Evolutionary conservation across 1,140 invertebrate genomes (phyloP).

Genomic region (Campoletis sonorensis): DNA sequence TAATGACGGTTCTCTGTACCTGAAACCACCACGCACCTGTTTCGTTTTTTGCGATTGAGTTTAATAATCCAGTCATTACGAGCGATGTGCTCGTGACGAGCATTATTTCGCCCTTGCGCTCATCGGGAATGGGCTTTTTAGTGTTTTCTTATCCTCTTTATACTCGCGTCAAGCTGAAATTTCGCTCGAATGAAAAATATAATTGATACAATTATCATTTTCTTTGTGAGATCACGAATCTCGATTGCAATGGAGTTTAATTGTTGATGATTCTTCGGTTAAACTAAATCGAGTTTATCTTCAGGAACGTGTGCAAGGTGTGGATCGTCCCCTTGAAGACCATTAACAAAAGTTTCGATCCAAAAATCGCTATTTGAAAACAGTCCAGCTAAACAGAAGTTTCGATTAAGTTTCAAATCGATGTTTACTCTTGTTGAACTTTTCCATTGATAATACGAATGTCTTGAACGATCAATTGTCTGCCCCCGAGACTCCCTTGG

Average conservation of each 20-base stretch:
- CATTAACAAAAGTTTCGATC: neutral
- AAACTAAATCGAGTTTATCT: neutral
- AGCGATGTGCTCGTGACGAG: constrained; percentile 8
- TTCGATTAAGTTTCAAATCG: neutral
- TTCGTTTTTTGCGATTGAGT: constrained; percentile 56
- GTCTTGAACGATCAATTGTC: too few relatives aligned
- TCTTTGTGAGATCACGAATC: neutral
- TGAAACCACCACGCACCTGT: constrained; percentile 53
- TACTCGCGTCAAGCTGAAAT: too few relatives aligned
- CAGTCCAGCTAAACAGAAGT: neutral
- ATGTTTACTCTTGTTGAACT: neutral
- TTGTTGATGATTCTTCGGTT: neutral
- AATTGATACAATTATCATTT: constrained; percentile 33
- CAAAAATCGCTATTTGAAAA: neutral
- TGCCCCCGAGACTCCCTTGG: too few relatives aligned
- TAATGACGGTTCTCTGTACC: constrained; percentile 40
- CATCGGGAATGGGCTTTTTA: neutral
- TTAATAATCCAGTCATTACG: constrained; percentile 63
- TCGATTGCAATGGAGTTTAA: neutral
- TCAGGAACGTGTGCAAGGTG: neutral
- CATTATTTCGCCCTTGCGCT: constrained; percentile 16
- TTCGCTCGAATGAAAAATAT: constrained; percentile 44
- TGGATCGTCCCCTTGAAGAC: too few relatives aligned
- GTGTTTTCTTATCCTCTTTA: neutral
- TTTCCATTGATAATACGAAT: too few relatives aligned